A percentile compares a stretch with the other conserved stretches of the same genome.
These are phyloP conservation scores for Sparidentex hasta DNA, from an alignment of 2,797 vertebrate species.

Conservation along the genomic window DNA sequence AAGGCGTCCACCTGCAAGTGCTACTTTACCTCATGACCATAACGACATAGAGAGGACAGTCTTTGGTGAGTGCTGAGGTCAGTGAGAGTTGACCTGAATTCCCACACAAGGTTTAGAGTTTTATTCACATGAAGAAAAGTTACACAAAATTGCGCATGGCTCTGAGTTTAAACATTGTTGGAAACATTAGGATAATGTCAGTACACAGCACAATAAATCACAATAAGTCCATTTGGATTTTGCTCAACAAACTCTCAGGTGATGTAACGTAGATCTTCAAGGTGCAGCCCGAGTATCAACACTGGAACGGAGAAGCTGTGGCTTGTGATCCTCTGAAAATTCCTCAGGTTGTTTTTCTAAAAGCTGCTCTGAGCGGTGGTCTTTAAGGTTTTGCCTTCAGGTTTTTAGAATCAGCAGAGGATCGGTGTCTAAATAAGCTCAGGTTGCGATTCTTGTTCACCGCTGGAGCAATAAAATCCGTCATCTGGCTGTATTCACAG, in stretches of 20 bases:
- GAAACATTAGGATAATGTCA: no score
- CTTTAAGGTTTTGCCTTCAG: not conserved
- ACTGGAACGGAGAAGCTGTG: not conserved
- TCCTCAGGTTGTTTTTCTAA: slow-evolving; percentile 34
- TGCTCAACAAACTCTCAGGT: not conserved
- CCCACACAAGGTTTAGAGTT: no score
- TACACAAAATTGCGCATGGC: no score
- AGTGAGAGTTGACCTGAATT: no score
- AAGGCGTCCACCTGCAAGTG: no score
- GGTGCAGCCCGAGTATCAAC: not conserved
- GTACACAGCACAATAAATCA: no score
- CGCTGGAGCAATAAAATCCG: slow-evolving; percentile 25
- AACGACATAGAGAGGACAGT: no score
- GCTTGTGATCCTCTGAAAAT: slow-evolving; percentile 11
- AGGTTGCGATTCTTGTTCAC: slow-evolving; percentile 21
- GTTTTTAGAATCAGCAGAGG: slow-evolving; percentile 22
- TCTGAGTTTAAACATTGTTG: no score
- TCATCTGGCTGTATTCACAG: not conserved
- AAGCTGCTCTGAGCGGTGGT: slow-evolving; percentile 7
- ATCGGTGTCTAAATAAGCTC: slow-evolving; percentile 37
- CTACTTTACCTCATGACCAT: no score
- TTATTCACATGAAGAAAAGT: no score
- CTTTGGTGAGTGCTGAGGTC: no score
- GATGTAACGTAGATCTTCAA: not conserved
- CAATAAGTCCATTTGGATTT: not conserved